phyloP scores from a whole-genome alignment of 2,888 invertebrate species.

The Criorhina ranunculi region DNA sequence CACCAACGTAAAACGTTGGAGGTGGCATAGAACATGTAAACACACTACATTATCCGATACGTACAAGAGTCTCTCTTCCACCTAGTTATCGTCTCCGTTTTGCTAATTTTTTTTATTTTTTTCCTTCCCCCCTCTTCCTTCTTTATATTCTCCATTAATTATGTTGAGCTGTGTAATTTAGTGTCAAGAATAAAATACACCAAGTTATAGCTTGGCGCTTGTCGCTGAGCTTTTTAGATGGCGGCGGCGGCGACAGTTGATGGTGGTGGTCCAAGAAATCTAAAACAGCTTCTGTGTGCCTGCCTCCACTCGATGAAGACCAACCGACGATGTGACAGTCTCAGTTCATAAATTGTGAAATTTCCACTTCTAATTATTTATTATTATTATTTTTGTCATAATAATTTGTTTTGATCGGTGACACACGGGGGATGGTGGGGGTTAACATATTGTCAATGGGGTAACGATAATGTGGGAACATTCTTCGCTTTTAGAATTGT shows the following conservation, averaged over 20 bases:
- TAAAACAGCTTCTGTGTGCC: slow-evolving; percentile 32
- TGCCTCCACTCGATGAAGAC: too few species aligned
- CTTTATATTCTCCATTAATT: slow-evolving; percentile 60
- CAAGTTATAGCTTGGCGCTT: slow-evolving; percentile 58
- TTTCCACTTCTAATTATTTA: slow-evolving; percentile 62
- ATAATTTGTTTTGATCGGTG: slow-evolving; percentile 69
- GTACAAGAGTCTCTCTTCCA: slow-evolving; percentile 15
- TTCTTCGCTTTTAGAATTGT: slow-evolving; percentile 13
- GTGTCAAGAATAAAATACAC: slow-evolving; percentile 57
- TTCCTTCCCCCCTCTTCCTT: too few species aligned
- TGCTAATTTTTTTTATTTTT: slow-evolving; percentile 9
- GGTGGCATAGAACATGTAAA: slow-evolving; percentile 58
- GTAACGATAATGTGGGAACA: slow-evolving; percentile 71
- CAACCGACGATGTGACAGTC: too few species aligned
- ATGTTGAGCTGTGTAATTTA: slow-evolving; percentile 64
- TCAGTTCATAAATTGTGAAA: slow-evolving; percentile 44
- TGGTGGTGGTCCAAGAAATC: too few species aligned
- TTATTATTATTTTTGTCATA: slow-evolving; percentile 22
- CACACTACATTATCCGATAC: slow-evolving; percentile 26
- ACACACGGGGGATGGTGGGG: too few species aligned
- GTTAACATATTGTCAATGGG: slow-evolving; percentile 73
- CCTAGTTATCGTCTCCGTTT: slow-evolving; percentile 34
- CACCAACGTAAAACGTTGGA: slow-evolving; percentile 44
- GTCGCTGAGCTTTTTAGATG: slow-evolving; percentile 50
- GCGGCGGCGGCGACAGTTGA: neutral